Conservation (phyloP, 2,888 invertebrate species). For the Synanthedon formicaeformis region DNA sequence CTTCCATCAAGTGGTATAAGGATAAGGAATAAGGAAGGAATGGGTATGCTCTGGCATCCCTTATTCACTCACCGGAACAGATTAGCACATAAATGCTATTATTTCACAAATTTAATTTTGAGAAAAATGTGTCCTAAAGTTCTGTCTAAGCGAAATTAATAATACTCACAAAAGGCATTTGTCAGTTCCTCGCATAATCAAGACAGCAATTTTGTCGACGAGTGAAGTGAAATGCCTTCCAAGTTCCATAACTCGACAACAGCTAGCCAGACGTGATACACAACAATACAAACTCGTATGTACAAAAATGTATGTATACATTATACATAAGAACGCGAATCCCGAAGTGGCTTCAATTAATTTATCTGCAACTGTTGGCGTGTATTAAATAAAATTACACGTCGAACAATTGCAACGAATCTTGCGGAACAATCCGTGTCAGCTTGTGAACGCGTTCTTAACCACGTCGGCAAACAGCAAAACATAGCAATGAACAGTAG, state of each 20-base stretch:
- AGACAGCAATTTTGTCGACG: conserved; percentile 15
- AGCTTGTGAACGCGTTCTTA: conserved; percentile 7
- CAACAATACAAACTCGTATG: neutral
- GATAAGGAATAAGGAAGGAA: too few species aligned
- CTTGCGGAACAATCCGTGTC: neutral
- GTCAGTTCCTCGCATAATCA: neutral
- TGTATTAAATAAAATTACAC: conserved; percentile 11
- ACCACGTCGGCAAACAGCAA: conserved; percentile 25
- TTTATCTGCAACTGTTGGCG: conserved; percentile 6
- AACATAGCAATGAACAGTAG: conserved; percentile 41
- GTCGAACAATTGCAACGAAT: neutral
- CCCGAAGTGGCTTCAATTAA: conserved; percentile 9
- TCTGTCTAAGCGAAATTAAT: conserved; percentile 1
- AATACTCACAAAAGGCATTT: too few species aligned
- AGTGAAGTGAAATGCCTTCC: conserved; percentile 7
- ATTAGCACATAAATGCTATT: too few species aligned
- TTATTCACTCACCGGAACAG: too few species aligned
- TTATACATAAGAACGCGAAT: neutral
- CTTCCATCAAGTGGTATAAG: too few species aligned
- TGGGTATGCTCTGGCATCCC: too few species aligned
- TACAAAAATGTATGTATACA: neutral
- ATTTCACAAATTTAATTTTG: too few species aligned
- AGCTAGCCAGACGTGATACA: conserved; percentile 2
- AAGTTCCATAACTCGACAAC: conserved; percentile 11
- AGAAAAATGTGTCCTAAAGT: neutral